Evolutionary conservation across 1,140 invertebrate species (phyloP).

Genomic region (Paraescarpia echinospica): DNA sequence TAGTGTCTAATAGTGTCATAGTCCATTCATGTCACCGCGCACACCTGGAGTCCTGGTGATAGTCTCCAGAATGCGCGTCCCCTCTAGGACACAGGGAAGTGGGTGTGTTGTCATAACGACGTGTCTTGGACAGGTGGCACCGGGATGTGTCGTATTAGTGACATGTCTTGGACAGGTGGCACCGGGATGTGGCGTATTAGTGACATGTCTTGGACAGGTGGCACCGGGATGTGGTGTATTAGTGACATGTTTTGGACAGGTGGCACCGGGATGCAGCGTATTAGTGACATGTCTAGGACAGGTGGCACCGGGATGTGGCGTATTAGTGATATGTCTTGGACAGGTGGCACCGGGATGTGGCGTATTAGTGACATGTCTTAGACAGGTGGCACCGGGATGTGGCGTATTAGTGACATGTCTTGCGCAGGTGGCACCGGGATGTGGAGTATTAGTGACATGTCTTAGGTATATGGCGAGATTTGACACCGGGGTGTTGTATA

Average conservation of each 20-base stretch:
- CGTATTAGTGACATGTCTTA: neutral
- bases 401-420: neutral
- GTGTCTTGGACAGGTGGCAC: neutral
- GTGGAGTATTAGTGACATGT: neutral
- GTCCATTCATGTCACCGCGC: neutral
- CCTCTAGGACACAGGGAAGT: neutral
- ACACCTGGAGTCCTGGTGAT: neutral
- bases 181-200: too few species aligned
- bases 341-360: too few species aligned
- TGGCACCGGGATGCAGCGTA: neutral
- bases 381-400: neutral
- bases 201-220: too few species aligned
- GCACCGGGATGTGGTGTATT: neutral
- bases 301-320: neutral
- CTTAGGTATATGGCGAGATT: neutral
- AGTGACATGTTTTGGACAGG: neutral
- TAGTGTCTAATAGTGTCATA: neutral
- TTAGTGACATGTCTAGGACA: neutral
- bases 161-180: too few species aligned
- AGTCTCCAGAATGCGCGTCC: too few species aligned
- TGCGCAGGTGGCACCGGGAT: too few species aligned
- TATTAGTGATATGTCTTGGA: neutral
- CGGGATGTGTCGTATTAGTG: neutral
- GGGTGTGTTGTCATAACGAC: neutral
- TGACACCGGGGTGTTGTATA: neutral